phyloP scores from a whole-genome alignment of 2,797 vertebrate genomes.

The Tamandua tetradactyla region DNA sequence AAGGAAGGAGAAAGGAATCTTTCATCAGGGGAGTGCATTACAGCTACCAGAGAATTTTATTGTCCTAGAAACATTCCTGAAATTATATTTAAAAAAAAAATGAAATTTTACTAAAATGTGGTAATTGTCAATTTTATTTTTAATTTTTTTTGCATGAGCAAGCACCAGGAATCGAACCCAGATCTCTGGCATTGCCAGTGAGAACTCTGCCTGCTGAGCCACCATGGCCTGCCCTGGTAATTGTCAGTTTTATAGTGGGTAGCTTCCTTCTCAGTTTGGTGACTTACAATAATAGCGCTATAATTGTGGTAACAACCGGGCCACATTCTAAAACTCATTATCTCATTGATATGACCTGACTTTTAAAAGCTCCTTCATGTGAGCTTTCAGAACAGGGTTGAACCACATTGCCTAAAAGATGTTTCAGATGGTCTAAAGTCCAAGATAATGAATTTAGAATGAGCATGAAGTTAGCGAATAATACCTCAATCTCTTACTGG shows the following conservation, averaged over 20 bases:
- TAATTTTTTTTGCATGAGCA: too few relatives aligned
- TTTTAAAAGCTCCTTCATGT: neutral
- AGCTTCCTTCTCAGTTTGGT: neutral
- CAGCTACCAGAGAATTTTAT: neutral
- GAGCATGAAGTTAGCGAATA: neutral
- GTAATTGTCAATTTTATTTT: too few relatives aligned
- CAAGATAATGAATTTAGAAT: neutral
- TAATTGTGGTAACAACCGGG: neutral
- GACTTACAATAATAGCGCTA: neutral
- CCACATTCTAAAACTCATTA: constrained; percentile 1
- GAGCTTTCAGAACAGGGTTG: neutral
- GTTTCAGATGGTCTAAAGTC: neutral
- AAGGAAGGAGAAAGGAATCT: neutral
- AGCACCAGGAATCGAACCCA: too few relatives aligned
- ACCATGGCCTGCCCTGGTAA: too few relatives aligned
- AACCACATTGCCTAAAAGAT: neutral
- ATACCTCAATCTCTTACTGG: neutral
- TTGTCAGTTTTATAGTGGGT: neutral
- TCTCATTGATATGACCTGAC: neutral
- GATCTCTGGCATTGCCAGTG: too few relatives aligned
- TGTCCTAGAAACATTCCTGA: neutral
- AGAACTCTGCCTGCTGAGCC: too few relatives aligned
- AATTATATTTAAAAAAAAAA: neutral
- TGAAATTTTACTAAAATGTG: too few relatives aligned
- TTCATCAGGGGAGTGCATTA: neutral